phyloP scores from a whole-genome alignment of 2,797 vertebrate species.

The Characodon lateralis region DNA sequence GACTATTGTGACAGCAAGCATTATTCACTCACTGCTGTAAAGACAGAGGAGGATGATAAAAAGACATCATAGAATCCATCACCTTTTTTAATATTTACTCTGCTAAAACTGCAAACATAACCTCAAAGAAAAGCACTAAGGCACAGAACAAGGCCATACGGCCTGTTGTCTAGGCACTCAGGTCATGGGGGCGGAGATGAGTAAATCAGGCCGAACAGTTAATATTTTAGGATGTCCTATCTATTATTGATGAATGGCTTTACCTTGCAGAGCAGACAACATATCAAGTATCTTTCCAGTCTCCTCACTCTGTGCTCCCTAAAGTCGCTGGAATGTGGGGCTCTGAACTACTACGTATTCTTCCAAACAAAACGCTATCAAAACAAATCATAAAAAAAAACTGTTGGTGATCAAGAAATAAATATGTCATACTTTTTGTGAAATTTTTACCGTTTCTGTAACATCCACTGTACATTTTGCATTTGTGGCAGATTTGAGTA shows the following conservation, averaged over 20 bases:
- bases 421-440: background rate
- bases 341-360: background rate
- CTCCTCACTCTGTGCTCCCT: constrained; percentile 42
- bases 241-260: constrained; percentile 81
- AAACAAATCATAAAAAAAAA: background rate
- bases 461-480: background rate
- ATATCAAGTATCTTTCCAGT: constrained; percentile 80
- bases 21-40: constrained; percentile 16
- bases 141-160: constrained; percentile 28
- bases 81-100: background rate
- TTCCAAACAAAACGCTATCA: background rate
- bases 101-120: constrained; percentile 18
- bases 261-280: constrained; percentile 73
- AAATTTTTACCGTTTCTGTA: background rate
- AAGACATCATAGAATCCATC: background rate
- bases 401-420: background rate
- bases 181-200: constrained; percentile 56
- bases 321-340: constrained; percentile 44
- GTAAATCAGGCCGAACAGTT: constrained; percentile 83
- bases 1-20: constrained; percentile 23
- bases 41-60: constrained; percentile 21
- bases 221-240: constrained; percentile 85
- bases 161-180: constrained; percentile 61
- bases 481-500: background rate
- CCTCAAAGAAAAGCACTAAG: constrained; percentile 16